Conservation (phyloP, 2,888 invertebrate genomes). For the Exephanes ischioxanthus region DNA sequence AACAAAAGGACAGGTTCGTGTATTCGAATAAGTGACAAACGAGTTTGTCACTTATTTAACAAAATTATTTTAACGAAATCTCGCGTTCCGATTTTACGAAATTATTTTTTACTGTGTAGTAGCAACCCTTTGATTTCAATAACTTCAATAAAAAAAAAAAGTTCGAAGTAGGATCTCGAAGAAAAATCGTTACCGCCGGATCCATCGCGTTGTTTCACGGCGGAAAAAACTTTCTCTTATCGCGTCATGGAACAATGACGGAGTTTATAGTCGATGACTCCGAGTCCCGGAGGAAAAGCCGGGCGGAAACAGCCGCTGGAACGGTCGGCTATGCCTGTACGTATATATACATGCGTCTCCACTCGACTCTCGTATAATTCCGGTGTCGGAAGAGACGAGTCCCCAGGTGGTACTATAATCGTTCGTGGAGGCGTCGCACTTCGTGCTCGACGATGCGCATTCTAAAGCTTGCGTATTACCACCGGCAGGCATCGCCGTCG, state of each 20-base stretch:
- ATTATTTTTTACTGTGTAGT: not conserved
- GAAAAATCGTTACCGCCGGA: not conserved
- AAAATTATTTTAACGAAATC: too few relatives aligned
- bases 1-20: too few relatives aligned
- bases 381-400: slow-evolving; percentile 56
- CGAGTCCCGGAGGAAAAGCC: slow-evolving; percentile 27
- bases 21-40: too few relatives aligned
- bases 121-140: not conserved
- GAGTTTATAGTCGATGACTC: slow-evolving; percentile 50
- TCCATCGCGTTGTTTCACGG: not conserved
- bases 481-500: slow-evolving; percentile 30
- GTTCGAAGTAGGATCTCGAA: not conserved
- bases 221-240: slow-evolving; percentile 20
- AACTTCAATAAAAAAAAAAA: not conserved
- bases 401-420: slow-evolving; percentile 62
- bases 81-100: too few relatives aligned
- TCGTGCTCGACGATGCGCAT: slow-evolving; percentile 62
- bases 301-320: slow-evolving; percentile 1
- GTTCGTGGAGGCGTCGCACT: slow-evolving; percentile 45
- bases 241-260: slow-evolving; percentile 37
- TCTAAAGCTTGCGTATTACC: slow-evolving; percentile 45
- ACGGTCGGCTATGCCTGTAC: slow-evolving; percentile 12
- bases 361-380: slow-evolving; percentile 58
- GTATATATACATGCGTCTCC: slow-evolving; percentile 26
- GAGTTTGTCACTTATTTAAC: too few relatives aligned